Conservation (phyloP, 2,888 invertebrate species). For the Drosophila neotestacea region DNA sequence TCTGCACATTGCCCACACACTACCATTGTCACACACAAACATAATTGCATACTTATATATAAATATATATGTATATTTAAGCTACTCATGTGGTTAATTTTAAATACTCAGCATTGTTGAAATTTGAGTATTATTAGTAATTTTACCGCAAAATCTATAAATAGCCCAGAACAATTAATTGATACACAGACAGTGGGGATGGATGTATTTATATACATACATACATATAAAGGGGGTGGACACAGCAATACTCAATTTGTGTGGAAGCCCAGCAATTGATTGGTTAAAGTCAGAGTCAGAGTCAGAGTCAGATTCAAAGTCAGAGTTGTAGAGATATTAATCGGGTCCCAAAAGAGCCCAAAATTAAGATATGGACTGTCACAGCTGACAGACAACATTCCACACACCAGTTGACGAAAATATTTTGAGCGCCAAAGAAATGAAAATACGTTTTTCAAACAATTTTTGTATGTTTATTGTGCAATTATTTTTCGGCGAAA, state of each 20-base stretch:
- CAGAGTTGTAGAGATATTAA: slow-evolving; percentile 20
- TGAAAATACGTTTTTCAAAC: slow-evolving; percentile 41
- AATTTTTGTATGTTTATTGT: slow-evolving; percentile 67
- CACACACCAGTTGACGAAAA: slow-evolving; percentile 20
- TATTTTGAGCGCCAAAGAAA: slow-evolving; percentile 6
- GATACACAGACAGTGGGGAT: slow-evolving; percentile 65
- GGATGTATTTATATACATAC: slow-evolving; percentile 4
- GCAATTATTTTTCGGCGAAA: slow-evolving; percentile 78
- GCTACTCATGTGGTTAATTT: slow-evolving; percentile 52
- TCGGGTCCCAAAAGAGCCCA: not conserved
- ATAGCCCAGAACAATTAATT: slow-evolving; percentile 72
- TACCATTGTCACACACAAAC: slow-evolving; percentile 13
- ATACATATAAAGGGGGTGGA: slow-evolving; percentile 19
- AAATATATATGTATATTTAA: slow-evolving; percentile 18
- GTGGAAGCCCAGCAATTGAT: slow-evolving; percentile 51
- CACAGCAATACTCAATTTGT: slow-evolving; percentile 43
- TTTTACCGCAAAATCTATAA: slow-evolving; percentile 78
- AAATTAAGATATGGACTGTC: not conserved
- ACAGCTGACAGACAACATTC: slow-evolving; percentile 31
- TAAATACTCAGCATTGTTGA: slow-evolving; percentile 57
- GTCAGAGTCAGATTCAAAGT: slow-evolving; percentile 2
- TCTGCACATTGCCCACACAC: slow-evolving; percentile 46
- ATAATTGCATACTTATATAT: slow-evolving; percentile 10
- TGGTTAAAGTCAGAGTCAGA: slow-evolving; percentile 22
- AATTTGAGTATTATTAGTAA: slow-evolving; percentile 80